Conservation (phyloP, 23 tunicate genomes). For the Phallusia fumigata region DNA sequence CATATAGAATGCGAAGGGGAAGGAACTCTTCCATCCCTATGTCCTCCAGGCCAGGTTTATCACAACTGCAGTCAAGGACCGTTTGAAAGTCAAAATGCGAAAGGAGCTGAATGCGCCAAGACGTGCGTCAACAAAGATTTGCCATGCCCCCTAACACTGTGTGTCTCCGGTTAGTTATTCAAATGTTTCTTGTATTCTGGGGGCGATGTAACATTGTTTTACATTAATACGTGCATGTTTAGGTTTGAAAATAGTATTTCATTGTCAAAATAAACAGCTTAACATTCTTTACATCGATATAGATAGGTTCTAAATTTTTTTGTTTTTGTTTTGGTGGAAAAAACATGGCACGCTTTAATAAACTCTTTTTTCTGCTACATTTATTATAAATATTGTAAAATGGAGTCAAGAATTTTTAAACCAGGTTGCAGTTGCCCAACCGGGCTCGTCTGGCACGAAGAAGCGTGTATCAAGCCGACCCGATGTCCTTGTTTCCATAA, state of each 20-base stretch:
- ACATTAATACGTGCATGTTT: too few species aligned
- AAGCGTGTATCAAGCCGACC: constrained; percentile 33
- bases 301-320: too few species aligned
- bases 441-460: constrained; percentile 40
- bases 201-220: too few species aligned
- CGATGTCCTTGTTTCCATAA: constrained; percentile 72
- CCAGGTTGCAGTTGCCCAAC: constrained; percentile 70
- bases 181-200: too few species aligned
- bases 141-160: constrained; percentile 45
- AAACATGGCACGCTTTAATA: too few species aligned
- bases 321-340: too few species aligned
- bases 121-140: constrained; percentile 64
- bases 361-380: too few species aligned
- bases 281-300: too few species aligned
- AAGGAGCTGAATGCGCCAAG: constrained; percentile 53
- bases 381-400: too few species aligned
- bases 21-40: constrained; percentile 51
- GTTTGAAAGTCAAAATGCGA: not conserved
- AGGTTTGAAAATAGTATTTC: too few species aligned
- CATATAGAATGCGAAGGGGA: constrained; percentile 52
- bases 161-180: constrained; percentile 47
- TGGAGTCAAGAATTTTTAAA: too few species aligned
- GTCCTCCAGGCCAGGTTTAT: constrained; percentile 52
- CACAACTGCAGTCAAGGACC: constrained; percentile 34
- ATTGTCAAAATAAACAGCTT: too few species aligned